A percentile compares a stretch with the other conserved stretches of the same genome.
Conservation (phyloP, 1,140 invertebrate genomes). For the Portunus trituberculatus region DNA sequence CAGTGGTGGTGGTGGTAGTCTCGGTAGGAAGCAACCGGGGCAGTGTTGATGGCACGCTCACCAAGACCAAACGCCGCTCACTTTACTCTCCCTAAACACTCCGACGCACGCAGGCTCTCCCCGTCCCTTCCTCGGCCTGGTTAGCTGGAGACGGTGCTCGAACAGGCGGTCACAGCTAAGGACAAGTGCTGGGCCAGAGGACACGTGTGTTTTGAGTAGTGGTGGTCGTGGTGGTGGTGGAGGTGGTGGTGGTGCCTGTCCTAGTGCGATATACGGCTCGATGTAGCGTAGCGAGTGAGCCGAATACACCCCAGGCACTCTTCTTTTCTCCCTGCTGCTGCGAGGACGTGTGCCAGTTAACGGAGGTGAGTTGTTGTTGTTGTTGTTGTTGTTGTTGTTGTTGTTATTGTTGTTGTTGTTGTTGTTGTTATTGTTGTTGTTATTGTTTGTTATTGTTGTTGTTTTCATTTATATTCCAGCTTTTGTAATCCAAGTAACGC, state of each 20-base stretch:
- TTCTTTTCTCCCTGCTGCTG: neutral
- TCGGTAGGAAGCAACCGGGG: neutral
- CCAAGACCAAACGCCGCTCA: neutral
- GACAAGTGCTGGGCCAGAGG: too few relatives aligned
- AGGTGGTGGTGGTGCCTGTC: slow-evolving; percentile 6
- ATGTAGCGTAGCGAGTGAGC: neutral
- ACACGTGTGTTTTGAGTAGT: slow-evolving; percentile 5
- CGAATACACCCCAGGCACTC: neutral
- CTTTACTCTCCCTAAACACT: neutral
- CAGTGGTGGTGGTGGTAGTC: neutral
- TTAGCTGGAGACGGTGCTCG: neutral
- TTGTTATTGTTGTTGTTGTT: too few relatives aligned
- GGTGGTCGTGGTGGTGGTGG: neutral
- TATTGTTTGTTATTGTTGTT: too few relatives aligned
- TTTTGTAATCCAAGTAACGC: too few relatives aligned
- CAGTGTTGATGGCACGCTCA: neutral
- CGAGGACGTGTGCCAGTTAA: neutral
- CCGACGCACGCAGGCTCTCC: neutral
- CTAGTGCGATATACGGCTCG: neutral
- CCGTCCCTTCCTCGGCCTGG: neutral
- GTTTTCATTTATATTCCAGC: too few relatives aligned
- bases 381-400: neutral
- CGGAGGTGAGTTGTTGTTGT: neutral
- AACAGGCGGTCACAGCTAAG: neutral
- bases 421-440: too few relatives aligned